Evolutionary conservation across 2,113 vertebrate genomes (phyloP).

Genomic region (Perca schrenkii): DNA sequence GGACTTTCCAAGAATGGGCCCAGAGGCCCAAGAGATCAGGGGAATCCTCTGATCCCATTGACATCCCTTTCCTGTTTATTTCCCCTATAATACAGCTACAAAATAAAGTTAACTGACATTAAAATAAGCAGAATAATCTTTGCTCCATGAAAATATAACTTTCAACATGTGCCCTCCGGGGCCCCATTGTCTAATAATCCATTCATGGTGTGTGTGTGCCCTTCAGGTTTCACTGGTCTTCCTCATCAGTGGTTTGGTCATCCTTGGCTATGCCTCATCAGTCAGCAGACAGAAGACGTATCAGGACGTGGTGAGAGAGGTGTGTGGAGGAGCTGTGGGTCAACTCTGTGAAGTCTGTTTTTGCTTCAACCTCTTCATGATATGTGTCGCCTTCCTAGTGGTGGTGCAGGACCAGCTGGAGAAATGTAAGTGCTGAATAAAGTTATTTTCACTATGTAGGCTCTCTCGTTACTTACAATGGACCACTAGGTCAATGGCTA

Average conservation of each 20-base stretch:
- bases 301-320: slow-evolving; percentile 90
- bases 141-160: too few relatives aligned
- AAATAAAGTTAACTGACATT: not conserved
- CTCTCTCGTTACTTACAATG: not conserved
- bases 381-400: slow-evolving; percentile 94
- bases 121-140: not conserved
- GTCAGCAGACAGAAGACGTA: slow-evolving; percentile 91
- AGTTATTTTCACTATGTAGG: not conserved
- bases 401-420: slow-evolving; percentile 97
- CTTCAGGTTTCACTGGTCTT: slow-evolving; percentile 92
- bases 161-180: too few relatives aligned
- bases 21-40: not conserved
- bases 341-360: slow-evolving; percentile 94
- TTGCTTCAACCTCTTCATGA: slow-evolving; percentile 96
- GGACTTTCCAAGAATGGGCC: slow-evolving; percentile 49
- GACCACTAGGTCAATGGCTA: not conserved
- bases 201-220: not conserved
- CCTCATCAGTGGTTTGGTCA: slow-evolving; percentile 91
- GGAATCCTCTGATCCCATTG: not conserved
- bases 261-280: slow-evolving; percentile 91
- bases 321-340: slow-evolving; percentile 88
- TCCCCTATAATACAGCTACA: not conserved
- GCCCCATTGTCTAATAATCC: not conserved
- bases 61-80: not conserved
- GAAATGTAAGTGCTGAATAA: slow-evolving; percentile 86